Conservation (phyloP, 1,140 invertebrate species). For the Aphidius gifuensis region DNA sequence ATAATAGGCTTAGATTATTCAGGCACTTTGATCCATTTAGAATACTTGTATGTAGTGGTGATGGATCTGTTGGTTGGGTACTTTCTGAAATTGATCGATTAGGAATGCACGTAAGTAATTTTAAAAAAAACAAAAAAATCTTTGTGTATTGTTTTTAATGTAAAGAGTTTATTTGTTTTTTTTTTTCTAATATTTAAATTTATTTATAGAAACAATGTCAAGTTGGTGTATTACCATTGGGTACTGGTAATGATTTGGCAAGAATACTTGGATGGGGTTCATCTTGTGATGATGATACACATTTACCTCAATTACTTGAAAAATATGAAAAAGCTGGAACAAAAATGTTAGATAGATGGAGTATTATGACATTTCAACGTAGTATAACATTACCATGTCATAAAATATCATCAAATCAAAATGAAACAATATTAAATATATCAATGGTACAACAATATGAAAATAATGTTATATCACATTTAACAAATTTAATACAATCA, state of each 20-base stretch:
- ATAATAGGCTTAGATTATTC: constrained; percentile 72
- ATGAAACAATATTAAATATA: constrained; percentile 50
- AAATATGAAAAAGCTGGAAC: constrained; percentile 92
- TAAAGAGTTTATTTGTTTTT: neutral
- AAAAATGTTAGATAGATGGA: constrained; percentile 95
- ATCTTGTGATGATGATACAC: constrained; percentile 91
- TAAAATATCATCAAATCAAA: constrained; percentile 59
- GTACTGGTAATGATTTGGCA: constrained; percentile 93
- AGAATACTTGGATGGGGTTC: constrained; percentile 94
- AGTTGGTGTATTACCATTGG: constrained; percentile 87
- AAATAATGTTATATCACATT: constrained; percentile 73
- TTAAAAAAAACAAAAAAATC: constrained; percentile 21
- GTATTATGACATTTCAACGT: constrained; percentile 87
- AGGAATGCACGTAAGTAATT: constrained; percentile 81
- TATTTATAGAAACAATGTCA: constrained; percentile 78
- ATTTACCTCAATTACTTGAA: constrained; percentile 86
- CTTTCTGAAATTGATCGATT: constrained; percentile 88
- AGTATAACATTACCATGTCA: constrained; percentile 62
- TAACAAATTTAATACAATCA: constrained; percentile 85
- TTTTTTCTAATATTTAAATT: constrained; percentile 14
- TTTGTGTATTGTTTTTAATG: neutral
- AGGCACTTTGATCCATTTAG: constrained; percentile 88
- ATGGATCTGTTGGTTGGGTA: constrained; percentile 93
- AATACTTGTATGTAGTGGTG: constrained; percentile 88
- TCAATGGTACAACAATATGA: constrained; percentile 69